Percentiles rank a stretch among this genome's conserved stretches.
Conservation (phyloP, 2,113 vertebrate genomes). For the Dascyllus trimaculatus region DNA sequence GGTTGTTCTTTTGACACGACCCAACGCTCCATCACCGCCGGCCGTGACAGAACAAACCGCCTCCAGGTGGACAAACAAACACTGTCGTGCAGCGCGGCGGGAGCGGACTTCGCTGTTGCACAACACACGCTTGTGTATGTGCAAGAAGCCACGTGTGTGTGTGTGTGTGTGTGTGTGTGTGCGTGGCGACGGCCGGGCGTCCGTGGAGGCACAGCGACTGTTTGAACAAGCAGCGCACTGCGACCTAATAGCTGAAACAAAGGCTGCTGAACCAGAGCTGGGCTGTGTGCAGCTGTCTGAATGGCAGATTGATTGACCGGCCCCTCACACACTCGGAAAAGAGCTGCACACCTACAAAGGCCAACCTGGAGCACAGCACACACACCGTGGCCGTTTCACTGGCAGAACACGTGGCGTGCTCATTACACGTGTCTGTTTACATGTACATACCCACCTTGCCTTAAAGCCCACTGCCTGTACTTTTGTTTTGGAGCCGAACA, state of each 20-base stretch:
- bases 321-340: slow-evolving; percentile 34
- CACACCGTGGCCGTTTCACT: not conserved
- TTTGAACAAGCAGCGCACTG: slow-evolving; percentile 74
- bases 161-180: slow-evolving; percentile 14
- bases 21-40: slow-evolving; percentile 34
- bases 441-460: not conserved
- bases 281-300: slow-evolving; percentile 41
- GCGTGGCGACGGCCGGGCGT: slow-evolving; percentile 34
- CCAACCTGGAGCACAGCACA: not conserved
- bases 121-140: slow-evolving; percentile 23
- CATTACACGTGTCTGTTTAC: slow-evolving; percentile 16
- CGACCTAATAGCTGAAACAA: slow-evolving; percentile 65
- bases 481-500: slow-evolving; percentile 2
- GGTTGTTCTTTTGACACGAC: slow-evolving; percentile 39
- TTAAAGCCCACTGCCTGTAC: not conserved
- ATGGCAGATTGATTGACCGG: slow-evolving; percentile 67
- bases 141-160: not conserved
- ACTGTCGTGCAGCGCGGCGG: not conserved
- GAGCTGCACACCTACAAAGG: slow-evolving; percentile 29
- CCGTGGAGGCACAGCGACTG: slow-evolving; percentile 26
- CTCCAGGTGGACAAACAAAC: slow-evolving; percentile 84
- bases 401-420: not conserved
- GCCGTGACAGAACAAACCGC: slow-evolving; percentile 67
- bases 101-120: slow-evolving; percentile 47
- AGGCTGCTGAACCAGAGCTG: slow-evolving; percentile 42